phyloP scores from a whole-genome alignment of 2,797 vertebrate genomes.

The Margarornis squamiger region DNA sequence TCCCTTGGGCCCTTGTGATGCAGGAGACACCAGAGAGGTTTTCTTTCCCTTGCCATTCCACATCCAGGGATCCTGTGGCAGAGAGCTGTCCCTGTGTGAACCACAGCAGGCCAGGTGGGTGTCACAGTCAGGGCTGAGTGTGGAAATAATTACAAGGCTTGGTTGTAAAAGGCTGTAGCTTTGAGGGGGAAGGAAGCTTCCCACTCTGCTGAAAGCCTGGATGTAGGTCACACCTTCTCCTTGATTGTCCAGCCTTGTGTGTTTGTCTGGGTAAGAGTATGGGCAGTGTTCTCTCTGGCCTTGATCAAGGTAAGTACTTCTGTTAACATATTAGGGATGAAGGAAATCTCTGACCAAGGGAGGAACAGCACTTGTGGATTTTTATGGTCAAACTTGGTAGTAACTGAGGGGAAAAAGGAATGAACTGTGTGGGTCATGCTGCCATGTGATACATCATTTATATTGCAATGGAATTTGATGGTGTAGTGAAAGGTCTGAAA shows the following conservation, averaged over 20 bases:
- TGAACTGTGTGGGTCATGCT: not conserved
- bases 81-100: not conserved
- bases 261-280: not conserved
- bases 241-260: not conserved
- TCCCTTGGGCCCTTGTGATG: rapidly evolving
- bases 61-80: not conserved
- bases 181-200: not conserved
- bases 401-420: not conserved
- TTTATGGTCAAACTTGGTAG: not conserved
- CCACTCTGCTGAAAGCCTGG: not conserved
- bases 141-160: not conserved
- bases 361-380: not conserved
- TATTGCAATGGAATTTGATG: not conserved
- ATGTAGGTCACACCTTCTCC: not conserved
- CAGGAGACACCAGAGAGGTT: not conserved
- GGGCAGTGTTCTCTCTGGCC: not conserved
- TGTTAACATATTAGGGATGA: not conserved
- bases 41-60: not conserved
- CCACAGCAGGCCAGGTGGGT: not conserved
- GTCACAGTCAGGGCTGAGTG: not conserved
- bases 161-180: not conserved
- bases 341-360: not conserved
- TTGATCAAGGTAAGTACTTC: not conserved
- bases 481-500: not conserved
- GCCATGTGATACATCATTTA: not conserved